Evolutionary conservation across 2,797 vertebrate species (phyloP).

Genomic region (Loriculus beryllinus): DNA sequence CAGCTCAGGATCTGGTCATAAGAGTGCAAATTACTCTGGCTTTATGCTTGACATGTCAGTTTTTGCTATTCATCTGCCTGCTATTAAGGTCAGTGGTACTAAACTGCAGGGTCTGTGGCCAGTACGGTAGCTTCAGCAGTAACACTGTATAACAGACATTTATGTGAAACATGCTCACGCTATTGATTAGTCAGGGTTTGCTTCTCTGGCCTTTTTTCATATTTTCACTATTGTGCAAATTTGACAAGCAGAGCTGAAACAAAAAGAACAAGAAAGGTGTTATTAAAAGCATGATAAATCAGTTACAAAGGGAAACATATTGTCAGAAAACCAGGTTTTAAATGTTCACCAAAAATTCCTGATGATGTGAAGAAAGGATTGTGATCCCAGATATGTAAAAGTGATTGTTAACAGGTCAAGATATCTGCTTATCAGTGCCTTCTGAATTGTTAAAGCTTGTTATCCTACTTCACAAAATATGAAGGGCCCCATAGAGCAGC

Average conservation of each 20-base stretch:
- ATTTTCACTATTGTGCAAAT: background rate
- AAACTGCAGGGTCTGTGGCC: constrained; percentile 26
- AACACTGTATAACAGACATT: background rate
- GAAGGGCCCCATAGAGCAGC: background rate
- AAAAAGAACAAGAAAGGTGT: background rate
- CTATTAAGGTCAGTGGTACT: constrained; percentile 40
- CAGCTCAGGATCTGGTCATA: background rate
- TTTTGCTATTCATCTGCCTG: constrained; percentile 55
- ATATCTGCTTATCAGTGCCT: background rate
- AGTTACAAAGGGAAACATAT: background rate
- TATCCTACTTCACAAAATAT: background rate
- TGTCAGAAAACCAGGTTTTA: background rate
- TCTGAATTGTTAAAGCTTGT: background rate
- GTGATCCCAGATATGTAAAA: background rate
- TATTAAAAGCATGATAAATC: background rate
- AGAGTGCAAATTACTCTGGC: constrained; percentile 29
- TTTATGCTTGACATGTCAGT: constrained; percentile 41
- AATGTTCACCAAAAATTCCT: background rate
- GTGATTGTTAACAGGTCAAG: background rate
- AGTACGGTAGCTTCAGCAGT: constrained; percentile 15
- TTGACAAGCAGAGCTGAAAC: background rate
- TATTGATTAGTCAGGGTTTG: constrained; percentile 48
- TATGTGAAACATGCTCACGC: background rate
- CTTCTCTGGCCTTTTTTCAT: background rate
- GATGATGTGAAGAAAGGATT: background rate